Conservation (phyloP, 2,797 vertebrate species). For the Acomys russatus region DNA sequence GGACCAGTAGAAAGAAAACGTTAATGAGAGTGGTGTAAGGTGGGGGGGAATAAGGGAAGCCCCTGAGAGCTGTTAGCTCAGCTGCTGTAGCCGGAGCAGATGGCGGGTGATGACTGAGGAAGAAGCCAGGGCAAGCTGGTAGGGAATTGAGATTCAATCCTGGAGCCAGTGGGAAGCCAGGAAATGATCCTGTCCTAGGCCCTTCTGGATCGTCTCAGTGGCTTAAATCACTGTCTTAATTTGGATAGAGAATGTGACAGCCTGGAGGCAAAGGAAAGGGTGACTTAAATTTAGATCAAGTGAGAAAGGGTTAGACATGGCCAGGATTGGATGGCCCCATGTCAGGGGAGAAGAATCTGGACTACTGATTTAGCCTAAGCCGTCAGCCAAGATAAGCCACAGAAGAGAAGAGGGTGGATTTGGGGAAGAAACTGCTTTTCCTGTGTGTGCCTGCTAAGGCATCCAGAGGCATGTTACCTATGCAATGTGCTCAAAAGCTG, state of each 20-base stretch:
- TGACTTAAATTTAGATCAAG: slow-evolving; percentile 56
- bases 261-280: slow-evolving; percentile 1
- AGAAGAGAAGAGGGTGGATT: not conserved
- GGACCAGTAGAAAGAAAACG: not conserved
- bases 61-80: not conserved
- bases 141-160: slow-evolving; percentile 12
- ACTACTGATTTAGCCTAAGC: not conserved
- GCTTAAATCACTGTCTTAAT: slow-evolving; percentile 49
- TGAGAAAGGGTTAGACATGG: not conserved
- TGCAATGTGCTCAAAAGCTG: not conserved
- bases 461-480: not conserved
- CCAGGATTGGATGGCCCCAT: not conserved
- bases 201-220: not conserved
- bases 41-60: not conserved
- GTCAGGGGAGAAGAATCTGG: slow-evolving; percentile 13
- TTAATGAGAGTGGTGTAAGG: not conserved
- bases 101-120: not conserved
- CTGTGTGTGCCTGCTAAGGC: not conserved
- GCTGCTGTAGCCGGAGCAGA: not conserved
- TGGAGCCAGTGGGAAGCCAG: not conserved
- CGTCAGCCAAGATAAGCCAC: not conserved
- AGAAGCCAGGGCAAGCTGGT: not conserved
- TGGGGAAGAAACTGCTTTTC: not conserved
- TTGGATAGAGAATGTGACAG: not conserved
- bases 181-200: not conserved